These are phyloP conservation scores for Machaerirhynchus nigripectus DNA, from an alignment of 2,113 vertebrate genomes.

Conservation along the genomic window DNA sequence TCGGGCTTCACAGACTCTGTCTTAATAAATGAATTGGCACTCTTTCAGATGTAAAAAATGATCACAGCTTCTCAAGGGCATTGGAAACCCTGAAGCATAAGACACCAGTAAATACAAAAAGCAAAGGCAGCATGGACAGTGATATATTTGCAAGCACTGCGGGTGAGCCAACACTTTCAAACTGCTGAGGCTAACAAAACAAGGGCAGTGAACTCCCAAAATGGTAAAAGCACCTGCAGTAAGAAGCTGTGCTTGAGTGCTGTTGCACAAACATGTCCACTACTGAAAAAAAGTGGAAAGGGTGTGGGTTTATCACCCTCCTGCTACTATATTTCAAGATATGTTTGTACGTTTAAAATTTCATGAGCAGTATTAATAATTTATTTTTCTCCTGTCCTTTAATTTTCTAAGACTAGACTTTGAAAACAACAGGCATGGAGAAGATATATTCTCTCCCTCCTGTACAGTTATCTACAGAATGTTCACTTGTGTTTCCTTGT, in stretches of 20 bases:
- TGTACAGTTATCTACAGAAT: background rate
- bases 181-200: slow-evolving; percentile 76
- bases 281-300: background rate
- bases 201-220: slow-evolving; percentile 68
- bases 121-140: slow-evolving; percentile 70
- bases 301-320: slow-evolving; percentile 34
- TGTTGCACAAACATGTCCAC: slow-evolving; percentile 9
- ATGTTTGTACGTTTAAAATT: slow-evolving; percentile 55
- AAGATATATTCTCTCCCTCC: background rate
- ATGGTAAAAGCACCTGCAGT: slow-evolving; percentile 66
- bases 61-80: slow-evolving; percentile 77
- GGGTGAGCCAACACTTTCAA: slow-evolving; percentile 61
- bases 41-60: slow-evolving; percentile 73
- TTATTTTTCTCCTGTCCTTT: slow-evolving; percentile 46
- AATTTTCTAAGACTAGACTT: slow-evolving; percentile 55
- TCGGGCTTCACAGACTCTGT: slow-evolving; percentile 59
- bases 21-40: slow-evolving; percentile 80
- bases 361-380: slow-evolving; percentile 51
- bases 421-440: slow-evolving; percentile 21
- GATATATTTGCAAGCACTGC: slow-evolving; percentile 67
- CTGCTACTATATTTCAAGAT: slow-evolving; percentile 49
- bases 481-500: background rate
- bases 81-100: slow-evolving; percentile 69
- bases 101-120: slow-evolving; percentile 76
- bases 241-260: slow-evolving; percentile 46